Conservation (phyloP, 2,797 vertebrate genomes). For the Xiphorhynchus erythropygius region DNA sequence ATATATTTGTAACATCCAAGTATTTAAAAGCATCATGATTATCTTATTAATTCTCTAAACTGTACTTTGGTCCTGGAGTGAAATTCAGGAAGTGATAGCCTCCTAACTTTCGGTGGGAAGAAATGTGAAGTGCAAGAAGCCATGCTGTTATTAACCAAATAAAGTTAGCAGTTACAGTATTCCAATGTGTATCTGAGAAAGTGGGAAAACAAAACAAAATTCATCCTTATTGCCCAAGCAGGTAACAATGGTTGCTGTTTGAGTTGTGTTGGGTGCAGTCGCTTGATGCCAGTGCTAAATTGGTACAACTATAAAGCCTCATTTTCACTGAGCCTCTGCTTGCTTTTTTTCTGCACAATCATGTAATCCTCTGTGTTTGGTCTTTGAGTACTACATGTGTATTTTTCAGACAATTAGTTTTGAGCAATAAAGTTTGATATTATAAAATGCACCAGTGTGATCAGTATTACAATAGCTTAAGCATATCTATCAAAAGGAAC, state of each 20-base stretch:
- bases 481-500: background rate
- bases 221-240: constrained; percentile 28
- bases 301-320: constrained; percentile 71
- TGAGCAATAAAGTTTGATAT: constrained; percentile 80
- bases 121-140: constrained; percentile 32
- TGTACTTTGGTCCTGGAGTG: constrained; percentile 31
- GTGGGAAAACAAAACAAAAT: background rate
- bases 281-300: constrained; percentile 69
- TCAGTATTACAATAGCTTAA: background rate
- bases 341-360: constrained; percentile 72
- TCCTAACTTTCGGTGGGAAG: background rate
- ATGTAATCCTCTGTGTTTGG: constrained; percentile 67
- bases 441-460: constrained; percentile 51
- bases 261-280: constrained; percentile 59
- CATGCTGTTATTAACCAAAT: constrained; percentile 47
- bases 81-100: background rate
- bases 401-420: constrained; percentile 74
- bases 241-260: constrained; percentile 40
- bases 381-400: constrained; percentile 70
- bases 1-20: constrained; percentile 19
- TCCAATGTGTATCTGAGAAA: constrained; percentile 11
- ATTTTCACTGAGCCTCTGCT: constrained; percentile 71
- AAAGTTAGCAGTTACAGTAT: constrained; percentile 48
- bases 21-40: constrained; percentile 29
- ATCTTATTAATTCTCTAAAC: background rate